Evolutionary conservation across 2,113 vertebrate species (phyloP).

Genomic region (Seriola aureovittata): DNA sequence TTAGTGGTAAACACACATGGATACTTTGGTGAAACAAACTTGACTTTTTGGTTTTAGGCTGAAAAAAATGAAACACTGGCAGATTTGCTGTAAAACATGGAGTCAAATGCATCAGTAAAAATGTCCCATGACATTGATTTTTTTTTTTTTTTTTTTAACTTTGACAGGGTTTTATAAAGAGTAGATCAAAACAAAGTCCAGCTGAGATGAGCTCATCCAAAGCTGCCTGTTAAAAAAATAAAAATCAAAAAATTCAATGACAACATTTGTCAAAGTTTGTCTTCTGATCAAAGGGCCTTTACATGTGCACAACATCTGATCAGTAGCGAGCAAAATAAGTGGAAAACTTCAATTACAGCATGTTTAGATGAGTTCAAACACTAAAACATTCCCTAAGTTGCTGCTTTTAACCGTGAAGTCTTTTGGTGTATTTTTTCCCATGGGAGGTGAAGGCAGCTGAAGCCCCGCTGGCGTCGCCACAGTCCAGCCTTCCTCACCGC

Average conservation of each 20-base stretch:
- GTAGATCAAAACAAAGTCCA: background rate
- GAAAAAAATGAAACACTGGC: background rate
- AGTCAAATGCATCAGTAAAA: background rate
- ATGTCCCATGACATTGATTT: background rate
- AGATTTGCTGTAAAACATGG: background rate
- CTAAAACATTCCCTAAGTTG: slow-evolving; percentile 15
- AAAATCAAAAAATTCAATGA: background rate
- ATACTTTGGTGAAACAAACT: background rate
- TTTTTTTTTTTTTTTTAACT: background rate
- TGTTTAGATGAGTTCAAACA: slow-evolving; percentile 28
- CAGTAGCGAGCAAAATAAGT: slow-evolving; percentile 2
- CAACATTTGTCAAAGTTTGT: background rate
- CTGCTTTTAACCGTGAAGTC: slow-evolving; percentile 20
- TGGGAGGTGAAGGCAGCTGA: slow-evolving; percentile 27
- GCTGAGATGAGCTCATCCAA: slow-evolving; percentile 12
- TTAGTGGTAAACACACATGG: slow-evolving; percentile 1
- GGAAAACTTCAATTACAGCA: slow-evolving; percentile 18
- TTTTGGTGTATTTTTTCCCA: background rate
- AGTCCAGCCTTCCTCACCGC: slow-evolving; percentile 19
- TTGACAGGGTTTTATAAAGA: background rate
- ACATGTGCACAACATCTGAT: slow-evolving; percentile 5
- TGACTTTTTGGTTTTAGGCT: background rate
- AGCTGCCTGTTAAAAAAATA: slow-evolving; percentile 23
- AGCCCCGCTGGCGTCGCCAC: slow-evolving; percentile 34
- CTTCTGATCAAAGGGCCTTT: background rate